Conservation (phyloP, 53 echinoderm and acorn worm genomes). For the Patiria pectinifera region DNA sequence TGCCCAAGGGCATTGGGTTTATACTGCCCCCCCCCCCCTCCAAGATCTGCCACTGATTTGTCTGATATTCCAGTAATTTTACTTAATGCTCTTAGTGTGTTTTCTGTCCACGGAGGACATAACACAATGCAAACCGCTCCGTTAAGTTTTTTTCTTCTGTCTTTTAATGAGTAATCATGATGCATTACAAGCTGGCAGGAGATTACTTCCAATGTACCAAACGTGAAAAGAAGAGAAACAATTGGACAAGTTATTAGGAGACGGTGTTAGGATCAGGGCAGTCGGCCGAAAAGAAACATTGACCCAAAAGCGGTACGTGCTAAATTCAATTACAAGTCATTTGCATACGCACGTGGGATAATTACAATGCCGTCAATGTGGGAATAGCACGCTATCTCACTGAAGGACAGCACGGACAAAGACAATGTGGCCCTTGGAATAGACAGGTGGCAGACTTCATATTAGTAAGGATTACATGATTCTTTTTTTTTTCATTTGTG, state of each 20-base stretch:
- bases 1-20: too few species aligned
- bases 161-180: too few species aligned
- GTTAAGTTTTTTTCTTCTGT: too few species aligned
- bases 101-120: too few species aligned
- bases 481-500: background rate
- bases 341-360: conserved; percentile 40
- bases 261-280: background rate
- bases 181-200: background rate
- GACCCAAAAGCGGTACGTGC: background rate
- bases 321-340: conserved; percentile 27
- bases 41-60: too few species aligned
- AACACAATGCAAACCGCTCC: too few species aligned
- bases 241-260: background rate
- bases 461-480: conserved; percentile 12
- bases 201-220: background rate
- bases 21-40: too few species aligned
- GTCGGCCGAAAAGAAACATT: background rate
- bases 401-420: background rate
- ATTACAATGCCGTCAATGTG: background rate
- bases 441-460: conserved; percentile 17
- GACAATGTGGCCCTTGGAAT: background rate
- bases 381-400: background rate
- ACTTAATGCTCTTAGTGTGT: too few species aligned
- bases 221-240: background rate
- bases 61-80: too few species aligned